Evolutionary conservation across 2,888 invertebrate species (phyloP).

Genomic region (Erebia palarica): DNA sequence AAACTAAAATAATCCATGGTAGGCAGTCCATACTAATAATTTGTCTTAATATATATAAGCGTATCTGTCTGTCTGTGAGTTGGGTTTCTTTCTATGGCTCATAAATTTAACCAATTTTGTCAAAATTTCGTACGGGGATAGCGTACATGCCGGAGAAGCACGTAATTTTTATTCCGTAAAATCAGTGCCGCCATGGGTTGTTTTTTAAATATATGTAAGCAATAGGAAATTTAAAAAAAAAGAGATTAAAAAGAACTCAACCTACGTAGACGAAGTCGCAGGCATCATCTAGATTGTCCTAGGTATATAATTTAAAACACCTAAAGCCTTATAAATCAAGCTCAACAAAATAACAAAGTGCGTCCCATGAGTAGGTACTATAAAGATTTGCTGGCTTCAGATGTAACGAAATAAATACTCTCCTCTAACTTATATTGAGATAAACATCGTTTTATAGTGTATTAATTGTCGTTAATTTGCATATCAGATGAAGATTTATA

Average conservation of each 20-base stretch:
- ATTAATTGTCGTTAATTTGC: neutral
- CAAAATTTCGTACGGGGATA: too few relatives aligned
- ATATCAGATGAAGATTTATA: neutral
- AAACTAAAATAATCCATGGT: neutral
- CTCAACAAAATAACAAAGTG: neutral
- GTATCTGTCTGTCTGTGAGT: too few relatives aligned
- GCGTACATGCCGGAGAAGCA: too few relatives aligned
- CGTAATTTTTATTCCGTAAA: too few relatives aligned
- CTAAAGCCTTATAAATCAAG: neutral
- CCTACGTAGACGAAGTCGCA: too few relatives aligned
- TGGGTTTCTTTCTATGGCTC: too few relatives aligned
- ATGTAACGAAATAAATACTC: neutral
- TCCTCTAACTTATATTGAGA: neutral
- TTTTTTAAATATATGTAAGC: too few relatives aligned
- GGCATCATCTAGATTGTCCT: neutral
- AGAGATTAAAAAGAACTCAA: too few relatives aligned
- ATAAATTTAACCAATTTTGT: too few relatives aligned
- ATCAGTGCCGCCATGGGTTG: too few relatives aligned
- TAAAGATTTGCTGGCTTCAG: neutral
- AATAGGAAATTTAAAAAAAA: too few relatives aligned
- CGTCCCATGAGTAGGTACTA: neutral
- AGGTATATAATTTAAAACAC: neutral
- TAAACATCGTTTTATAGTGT: neutral
- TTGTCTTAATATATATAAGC: neutral
- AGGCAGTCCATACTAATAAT: neutral